Evolutionary conservation across 2,797 vertebrate genomes (phyloP).

Genomic region (Cyclura pinguis): DNA sequence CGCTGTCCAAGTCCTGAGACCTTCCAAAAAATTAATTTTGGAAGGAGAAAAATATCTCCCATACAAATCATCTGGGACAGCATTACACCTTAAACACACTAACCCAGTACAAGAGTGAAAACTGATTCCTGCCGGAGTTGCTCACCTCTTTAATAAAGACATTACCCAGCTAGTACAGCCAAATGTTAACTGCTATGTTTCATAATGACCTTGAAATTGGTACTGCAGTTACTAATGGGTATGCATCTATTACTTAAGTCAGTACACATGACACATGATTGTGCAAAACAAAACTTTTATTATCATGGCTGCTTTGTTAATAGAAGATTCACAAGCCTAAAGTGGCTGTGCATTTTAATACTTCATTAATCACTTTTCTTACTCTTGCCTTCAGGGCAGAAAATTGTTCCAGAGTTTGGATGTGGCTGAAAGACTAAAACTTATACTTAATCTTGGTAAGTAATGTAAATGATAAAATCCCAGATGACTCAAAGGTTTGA

Average conservation of each 20-base stretch:
- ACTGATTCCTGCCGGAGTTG: no score
- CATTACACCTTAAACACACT: no score
- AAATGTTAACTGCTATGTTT: background rate
- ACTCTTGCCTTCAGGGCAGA: constrained; percentile 84
- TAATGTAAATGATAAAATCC: constrained; percentile 54
- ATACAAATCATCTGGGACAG: no score
- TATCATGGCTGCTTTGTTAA: background rate
- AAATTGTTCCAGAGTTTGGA: constrained; percentile 93
- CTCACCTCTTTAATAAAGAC: background rate
- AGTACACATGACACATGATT: background rate
- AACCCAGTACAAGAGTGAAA: no score
- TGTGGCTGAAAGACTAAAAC: constrained; percentile 93
- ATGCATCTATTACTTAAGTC: background rate
- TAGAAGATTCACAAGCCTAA: background rate
- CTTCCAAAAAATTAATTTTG: no score
- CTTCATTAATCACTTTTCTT: constrained; percentile 37
- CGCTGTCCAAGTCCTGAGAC: no score
- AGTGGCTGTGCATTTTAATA: background rate
- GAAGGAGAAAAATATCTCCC: no score
- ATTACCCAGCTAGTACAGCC: background rate
- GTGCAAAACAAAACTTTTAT: background rate
- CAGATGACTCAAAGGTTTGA: background rate
- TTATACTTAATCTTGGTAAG: constrained; percentile 93
- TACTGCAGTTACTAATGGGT: background rate
- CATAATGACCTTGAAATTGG: background rate